These are phyloP conservation scores for Stegodyphus mimosarum DNA, from an alignment of 1,140 invertebrate genomes.

Conservation along the genomic window DNA sequence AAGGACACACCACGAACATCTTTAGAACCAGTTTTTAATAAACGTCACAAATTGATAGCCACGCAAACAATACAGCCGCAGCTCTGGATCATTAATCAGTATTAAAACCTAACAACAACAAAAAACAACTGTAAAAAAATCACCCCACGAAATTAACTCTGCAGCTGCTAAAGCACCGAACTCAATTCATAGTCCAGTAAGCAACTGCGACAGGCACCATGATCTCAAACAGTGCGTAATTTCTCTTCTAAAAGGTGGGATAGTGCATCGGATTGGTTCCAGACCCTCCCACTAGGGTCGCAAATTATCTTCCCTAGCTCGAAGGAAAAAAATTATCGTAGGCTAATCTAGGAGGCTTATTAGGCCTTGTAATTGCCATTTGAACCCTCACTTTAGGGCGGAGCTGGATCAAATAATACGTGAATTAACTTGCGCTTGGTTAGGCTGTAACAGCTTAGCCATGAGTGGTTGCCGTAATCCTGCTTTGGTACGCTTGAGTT, in stretches of 20 bases:
- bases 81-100: slow-evolving; percentile 48
- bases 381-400: slow-evolving; percentile 57
- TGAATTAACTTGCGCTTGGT: slow-evolving; percentile 28
- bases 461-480: slow-evolving; percentile 9
- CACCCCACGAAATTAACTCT: slow-evolving; percentile 50
- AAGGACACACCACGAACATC: background rate
- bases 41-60: slow-evolving; percentile 29
- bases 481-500: background rate
- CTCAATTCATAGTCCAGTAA: slow-evolving; percentile 22
- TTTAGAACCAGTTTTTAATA: slow-evolving; percentile 49
- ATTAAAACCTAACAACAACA: slow-evolving; percentile 38
- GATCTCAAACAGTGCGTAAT: slow-evolving; percentile 15
- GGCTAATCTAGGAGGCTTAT: slow-evolving; percentile 57
- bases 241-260: slow-evolving; percentile 52
- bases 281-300: slow-evolving; percentile 54
- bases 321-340: slow-evolving; percentile 52
- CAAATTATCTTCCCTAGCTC: slow-evolving; percentile 52
- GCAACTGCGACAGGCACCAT: slow-evolving; percentile 25
- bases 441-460: slow-evolving; percentile 18
- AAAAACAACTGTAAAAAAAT: slow-evolving; percentile 55
- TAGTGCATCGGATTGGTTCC: slow-evolving; percentile 31
- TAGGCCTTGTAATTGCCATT: slow-evolving; percentile 57
- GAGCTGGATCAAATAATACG: slow-evolving; percentile 57
- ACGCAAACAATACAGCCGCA: slow-evolving; percentile 42
- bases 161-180: slow-evolving; percentile 36